phyloP scores from a whole-genome alignment of 2,113 vertebrate genomes.

The Nothocercus julius region DNA sequence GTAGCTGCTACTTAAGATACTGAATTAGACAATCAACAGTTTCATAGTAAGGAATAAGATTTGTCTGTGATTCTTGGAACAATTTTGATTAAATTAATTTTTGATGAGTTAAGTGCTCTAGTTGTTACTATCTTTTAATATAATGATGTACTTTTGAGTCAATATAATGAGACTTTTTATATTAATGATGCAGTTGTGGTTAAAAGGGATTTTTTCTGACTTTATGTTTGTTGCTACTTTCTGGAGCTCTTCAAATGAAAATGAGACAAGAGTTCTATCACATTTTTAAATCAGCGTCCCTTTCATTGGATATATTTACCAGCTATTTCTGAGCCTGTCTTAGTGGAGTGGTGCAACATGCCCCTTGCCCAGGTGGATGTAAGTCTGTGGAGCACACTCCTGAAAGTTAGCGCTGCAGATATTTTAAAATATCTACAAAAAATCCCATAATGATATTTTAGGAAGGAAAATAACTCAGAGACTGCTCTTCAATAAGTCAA shows the following conservation, averaged over 20 bases:
- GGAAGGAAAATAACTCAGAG: background rate
- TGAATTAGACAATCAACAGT: background rate
- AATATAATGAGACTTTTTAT: too few species aligned
- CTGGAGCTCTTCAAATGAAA: background rate
- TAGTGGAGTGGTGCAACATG: too few species aligned
- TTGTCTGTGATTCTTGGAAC: background rate
- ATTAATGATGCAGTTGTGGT: background rate
- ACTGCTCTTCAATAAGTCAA: background rate
- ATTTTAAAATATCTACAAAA: background rate
- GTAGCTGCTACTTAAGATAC: background rate
- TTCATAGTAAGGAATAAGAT: background rate
- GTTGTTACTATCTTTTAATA: background rate
- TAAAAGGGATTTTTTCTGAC: background rate
- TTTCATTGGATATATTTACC: background rate
- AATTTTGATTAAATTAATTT: background rate
- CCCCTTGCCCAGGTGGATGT: background rate
- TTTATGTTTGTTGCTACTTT: background rate
- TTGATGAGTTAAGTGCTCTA: background rate
- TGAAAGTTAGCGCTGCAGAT: background rate
- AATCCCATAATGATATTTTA: background rate
- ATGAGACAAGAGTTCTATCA: accelerated
- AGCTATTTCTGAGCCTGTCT: background rate
- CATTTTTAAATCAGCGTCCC: background rate
- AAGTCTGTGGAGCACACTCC: background rate
- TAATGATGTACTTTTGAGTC: background rate